Evolutionary conservation across 2,888 invertebrate species (phyloP), one percentile per base, ranked within the genome.

Genomic region (Branchinecta sandiegonensis): DNA sequence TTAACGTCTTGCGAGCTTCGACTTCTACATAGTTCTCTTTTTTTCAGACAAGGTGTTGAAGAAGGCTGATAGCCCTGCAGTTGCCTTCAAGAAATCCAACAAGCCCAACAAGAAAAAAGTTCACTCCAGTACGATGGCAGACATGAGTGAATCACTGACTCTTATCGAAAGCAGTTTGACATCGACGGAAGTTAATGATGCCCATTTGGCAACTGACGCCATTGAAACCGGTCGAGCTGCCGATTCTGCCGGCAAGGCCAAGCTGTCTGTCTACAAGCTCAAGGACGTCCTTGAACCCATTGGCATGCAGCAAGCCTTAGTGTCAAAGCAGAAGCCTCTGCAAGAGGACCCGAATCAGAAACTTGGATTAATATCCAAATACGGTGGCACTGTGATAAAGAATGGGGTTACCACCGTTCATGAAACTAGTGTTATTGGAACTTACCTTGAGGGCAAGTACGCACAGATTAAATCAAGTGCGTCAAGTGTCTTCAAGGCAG

Each of bases 381-480:
- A 91, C 67, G 90, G 89, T 65, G 92, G 90, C 37, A 90, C 89
- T 8, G 84, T 89, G 69, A 86, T 90, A 7, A 87, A 86, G 76
- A 89, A 89, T 74, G 90, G 90, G 2, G 79, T 86, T 3, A 90
- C 90, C 8, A 90, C 90, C 0, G 84, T 91, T 8, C 89, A 89
- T 75, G 90, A 91, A 79, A 90, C 91, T 0, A 89, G 88, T 76
- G 90, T 92, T n/a, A 87, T 91, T 74, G 89, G 92, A 46, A 90
- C 92, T 6, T 89, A 86, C 76, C 89, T 91, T 74, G 87, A 88
- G 66, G 90, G 89, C 56, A 91, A 91, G 79, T 91, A 92, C 77
- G 90, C 91, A 5, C 91, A 92, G 79, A 87, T 89, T 11, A 79
- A 91, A 47, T 89, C 90, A 75, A 90, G 89, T 74, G 87, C 88